Evolutionary conservation across 2,797 vertebrate genomes (phyloP), one percentile per base, ranked within the genome.

Genomic region (Coracias cyanogaster): DNA sequence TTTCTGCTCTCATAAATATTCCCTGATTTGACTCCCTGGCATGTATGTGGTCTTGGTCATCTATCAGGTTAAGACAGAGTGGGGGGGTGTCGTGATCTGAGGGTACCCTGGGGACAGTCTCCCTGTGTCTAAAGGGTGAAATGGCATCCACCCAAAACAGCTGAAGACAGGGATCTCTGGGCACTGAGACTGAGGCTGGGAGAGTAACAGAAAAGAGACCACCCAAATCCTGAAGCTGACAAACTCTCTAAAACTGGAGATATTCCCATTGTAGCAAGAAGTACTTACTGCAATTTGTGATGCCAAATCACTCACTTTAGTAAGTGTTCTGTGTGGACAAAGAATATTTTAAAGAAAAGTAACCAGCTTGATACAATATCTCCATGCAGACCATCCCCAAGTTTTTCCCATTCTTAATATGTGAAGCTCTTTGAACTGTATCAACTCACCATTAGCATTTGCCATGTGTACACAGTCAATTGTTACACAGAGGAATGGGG

Each of bases 401-500:
- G 26, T 81, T 61, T 86, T 94, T 96, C 92, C 86, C 94, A 85
- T 57, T 91, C 51, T 71, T 43, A 12, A 80, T 60, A 60, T 78
- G 22, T 72, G 86, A 71, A 92, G 54, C 41, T 88, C 91, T 97
- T 96, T 96, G 93, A 96, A 94, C 94, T 86, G 67, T 84, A 71
- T 96, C 78, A 90, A 77, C 37, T 49, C 71, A 74, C 65, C 46
- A 18, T 55, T 90, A 89, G 86, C 54, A 24, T 87, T 93, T 95
- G 65, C 95, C 96, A 95, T 96, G 94, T 96, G 95, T 66, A 78
- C 60, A 69, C 35, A 85, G 74, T 58, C 93, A 91, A 93, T 96
- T 96, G 96, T 95, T 95, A 93, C 81, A 76, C 93, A 20, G 74
- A 89, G 93, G 90, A 96, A 92, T 58, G 92, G 90, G 92, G 46